These are phyloP conservation scores for Theretra japonica DNA, from an alignment of 2,888 invertebrate species.

Conservation along the genomic window DNA sequence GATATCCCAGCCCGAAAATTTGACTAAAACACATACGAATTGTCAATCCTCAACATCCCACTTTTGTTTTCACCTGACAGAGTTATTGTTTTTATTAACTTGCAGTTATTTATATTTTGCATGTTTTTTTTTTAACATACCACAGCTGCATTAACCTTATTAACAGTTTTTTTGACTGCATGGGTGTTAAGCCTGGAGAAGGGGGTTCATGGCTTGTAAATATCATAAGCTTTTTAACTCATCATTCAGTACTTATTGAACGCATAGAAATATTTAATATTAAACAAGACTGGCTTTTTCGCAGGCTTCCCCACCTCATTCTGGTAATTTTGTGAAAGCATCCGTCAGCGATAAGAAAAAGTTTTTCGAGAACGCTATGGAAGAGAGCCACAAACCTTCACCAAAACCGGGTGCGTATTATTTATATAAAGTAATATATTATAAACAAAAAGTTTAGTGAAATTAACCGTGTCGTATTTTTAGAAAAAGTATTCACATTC, in stretches of 20 bases:
- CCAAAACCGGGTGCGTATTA: constrained; percentile 89
- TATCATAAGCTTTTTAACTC: constrained; percentile 77
- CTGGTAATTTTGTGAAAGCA: constrained; percentile 91
- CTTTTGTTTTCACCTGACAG: constrained; percentile 69
- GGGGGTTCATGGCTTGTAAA: constrained; percentile 76
- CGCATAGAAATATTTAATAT: constrained; percentile 30
- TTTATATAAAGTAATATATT: neutral
- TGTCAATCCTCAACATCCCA: constrained; percentile 68
- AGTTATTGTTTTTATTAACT: constrained; percentile 69
- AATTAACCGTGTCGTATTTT: constrained; percentile 49
- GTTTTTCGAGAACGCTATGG: constrained; percentile 98
- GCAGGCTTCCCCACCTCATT: constrained; percentile 88
- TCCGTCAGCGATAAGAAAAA: constrained; percentile 97
- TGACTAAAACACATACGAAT: constrained; percentile 68
- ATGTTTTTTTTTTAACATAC: constrained; percentile 69
- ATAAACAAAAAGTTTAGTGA: neutral
- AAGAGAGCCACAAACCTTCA: constrained; percentile 94
- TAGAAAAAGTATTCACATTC: constrained; percentile 97
- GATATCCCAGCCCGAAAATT: constrained; percentile 65
- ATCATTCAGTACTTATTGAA: constrained; percentile 44
- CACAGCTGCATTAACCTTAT: constrained; percentile 61
- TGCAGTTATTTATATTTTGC: constrained; percentile 80
- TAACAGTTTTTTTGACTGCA: constrained; percentile 72
- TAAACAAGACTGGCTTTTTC: constrained; percentile 43
- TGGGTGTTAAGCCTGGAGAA: constrained; percentile 77